Base-by-base conservation (phyloP, 2,797 vertebrate genomes). In the Choloepus didactylus region DNA sequence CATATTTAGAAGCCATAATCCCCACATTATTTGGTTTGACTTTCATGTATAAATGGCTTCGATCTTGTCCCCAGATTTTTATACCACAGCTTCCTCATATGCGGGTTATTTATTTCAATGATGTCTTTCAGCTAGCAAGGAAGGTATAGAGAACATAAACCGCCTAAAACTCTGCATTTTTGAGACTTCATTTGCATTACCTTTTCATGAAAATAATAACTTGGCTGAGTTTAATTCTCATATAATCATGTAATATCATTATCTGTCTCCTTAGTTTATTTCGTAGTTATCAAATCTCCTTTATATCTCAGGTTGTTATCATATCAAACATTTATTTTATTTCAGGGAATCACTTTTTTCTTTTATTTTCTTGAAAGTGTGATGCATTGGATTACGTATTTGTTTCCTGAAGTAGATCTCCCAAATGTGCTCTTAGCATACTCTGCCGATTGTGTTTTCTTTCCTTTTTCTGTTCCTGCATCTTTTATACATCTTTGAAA, bases 141-240 rank as follows among this genome's bases (percentile, higher is more conserved):
- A 19, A 18, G 9, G 23, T 16, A 2, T 7, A 14, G 9, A 44
- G 18, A 70, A 19, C 12, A 8, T 5, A 9, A 0, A 8, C 46
- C 29, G 3, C 23, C 4, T 21, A 27, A n/a, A 67, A 19, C 8
- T 0, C 2, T 1, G 27, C 5, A 0, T 15, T 0, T 54, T 49
- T 23, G 27, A 59, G 35, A 16, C 72, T 8, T 3, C 16, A 18
- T 51, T 60, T 73, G 62, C 59, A n/a, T 9, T 49, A 12, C 49
- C 10, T 12, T 44, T 18, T 62, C 29, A 21, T 3, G 25, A 3
- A 12, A 18, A 31, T 14, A 21, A 62, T 59, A 51, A 23, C 29
- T 6, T 41, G 49, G 8, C 19, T 10, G 67, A n/a, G 14, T 67
- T 44, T 19, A 51, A 44, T 35, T 19, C 44, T 62, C 41, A 25